Percentiles rank a stretch among this genome's conserved stretches.
These are phyloP conservation scores for Silvanus unidentatus DNA, from an alignment of 2,888 invertebrate species.

Conservation along the genomic window DNA sequence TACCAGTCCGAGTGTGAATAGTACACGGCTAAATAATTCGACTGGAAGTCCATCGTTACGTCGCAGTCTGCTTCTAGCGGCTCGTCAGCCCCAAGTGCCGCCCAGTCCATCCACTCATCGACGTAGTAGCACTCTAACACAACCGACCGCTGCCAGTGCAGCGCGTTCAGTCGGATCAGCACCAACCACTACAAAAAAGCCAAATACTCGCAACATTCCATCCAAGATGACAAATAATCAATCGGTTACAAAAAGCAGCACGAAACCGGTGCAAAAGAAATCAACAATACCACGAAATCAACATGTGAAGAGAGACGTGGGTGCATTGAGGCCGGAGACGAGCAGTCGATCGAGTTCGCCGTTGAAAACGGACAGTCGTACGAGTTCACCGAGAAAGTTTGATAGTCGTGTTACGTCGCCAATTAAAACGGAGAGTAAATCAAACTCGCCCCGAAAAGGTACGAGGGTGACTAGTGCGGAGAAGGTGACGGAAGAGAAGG, in stretches of 20 bases:
- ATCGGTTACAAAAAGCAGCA: not conserved
- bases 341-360: slow-evolving; percentile 26
- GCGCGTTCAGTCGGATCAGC: slow-evolving; percentile 48
- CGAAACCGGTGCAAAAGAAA: not conserved
- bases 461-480: slow-evolving; percentile 12
- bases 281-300: slow-evolving; percentile 4
- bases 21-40: slow-evolving; percentile 26
- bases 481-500: slow-evolving; percentile 9
- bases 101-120: slow-evolving; percentile 49
- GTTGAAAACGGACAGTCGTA: slow-evolving; percentile 28
- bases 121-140: slow-evolving; percentile 48
- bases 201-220: not conserved
- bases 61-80: slow-evolving; percentile 50
- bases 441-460: slow-evolving; percentile 15
- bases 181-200: not conserved
- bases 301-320: slow-evolving; percentile 7
- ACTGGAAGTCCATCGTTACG: slow-evolving; percentile 46
- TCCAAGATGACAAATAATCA: not conserved
- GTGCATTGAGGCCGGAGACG: slow-evolving; percentile 17
- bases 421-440: slow-evolving; percentile 19
- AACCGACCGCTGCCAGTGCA: slow-evolving; percentile 55
- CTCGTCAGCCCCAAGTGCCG: slow-evolving; percentile 49
- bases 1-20: slow-evolving; percentile 55
- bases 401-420: slow-evolving; percentile 34
- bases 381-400: slow-evolving; percentile 31